These are phyloP conservation scores for Chrysocyon brachyurus DNA, from an alignment of 2,797 vertebrate species.

Conservation along the genomic window DNA sequence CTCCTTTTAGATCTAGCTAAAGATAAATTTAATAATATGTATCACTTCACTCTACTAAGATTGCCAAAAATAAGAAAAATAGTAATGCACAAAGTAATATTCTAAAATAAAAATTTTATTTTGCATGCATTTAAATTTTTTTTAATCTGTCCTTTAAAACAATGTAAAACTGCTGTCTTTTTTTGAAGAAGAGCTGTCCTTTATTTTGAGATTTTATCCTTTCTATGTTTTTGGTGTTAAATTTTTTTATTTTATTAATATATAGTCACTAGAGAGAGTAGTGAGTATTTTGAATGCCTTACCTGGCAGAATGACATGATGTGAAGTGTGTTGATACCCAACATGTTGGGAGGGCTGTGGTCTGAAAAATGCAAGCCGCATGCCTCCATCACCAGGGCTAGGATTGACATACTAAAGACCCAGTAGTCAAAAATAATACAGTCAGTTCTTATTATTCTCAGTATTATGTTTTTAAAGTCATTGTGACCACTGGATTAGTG, in stretches of 20 bases:
- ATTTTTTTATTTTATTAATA: background rate
- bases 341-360: background rate
- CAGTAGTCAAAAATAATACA: background rate
- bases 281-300: background rate
- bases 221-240: background rate
- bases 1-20: background rate
- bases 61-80: background rate
- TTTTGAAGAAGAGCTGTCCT: background rate
- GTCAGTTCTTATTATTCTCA: background rate
- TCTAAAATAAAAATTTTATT: constrained; percentile 17
- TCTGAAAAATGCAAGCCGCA: background rate
- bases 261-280: background rate
- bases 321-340: background rate
- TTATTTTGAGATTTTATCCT: background rate
- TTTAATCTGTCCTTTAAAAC: background rate
- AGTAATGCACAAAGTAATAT: background rate
- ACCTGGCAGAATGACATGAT: background rate
- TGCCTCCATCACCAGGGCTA: background rate
- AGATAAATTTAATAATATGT: background rate
- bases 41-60: background rate
- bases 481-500: background rate
- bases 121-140: background rate
- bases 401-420: background rate
- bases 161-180: background rate
- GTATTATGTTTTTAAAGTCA: background rate